A percentile compares a stretch with the other conserved stretches of the same genome.
phyloP scores from a whole-genome alignment of 2,797 vertebrate species.

The Sebastes cheni region DNA sequence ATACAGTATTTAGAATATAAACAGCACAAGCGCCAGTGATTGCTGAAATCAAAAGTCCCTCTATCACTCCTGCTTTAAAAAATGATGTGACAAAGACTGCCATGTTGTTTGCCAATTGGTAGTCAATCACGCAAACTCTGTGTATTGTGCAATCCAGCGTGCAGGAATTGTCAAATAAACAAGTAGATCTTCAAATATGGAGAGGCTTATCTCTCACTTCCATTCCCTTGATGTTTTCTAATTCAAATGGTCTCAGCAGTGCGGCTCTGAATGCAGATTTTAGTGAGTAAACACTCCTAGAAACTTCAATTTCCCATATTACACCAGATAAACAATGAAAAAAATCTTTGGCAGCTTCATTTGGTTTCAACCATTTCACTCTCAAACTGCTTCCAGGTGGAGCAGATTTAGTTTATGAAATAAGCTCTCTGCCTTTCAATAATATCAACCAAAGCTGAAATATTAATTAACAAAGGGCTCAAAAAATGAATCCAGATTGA shows the following conservation, averaged over 20 bases:
- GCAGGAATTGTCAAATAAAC: conserved; percentile 69
- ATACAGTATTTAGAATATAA: not conserved
- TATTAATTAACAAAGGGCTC: not conserved
- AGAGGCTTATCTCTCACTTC: conserved; percentile 62
- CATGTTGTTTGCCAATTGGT: conserved; percentile 46
- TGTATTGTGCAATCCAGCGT: conserved; percentile 46
- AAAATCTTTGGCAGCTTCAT: conserved; percentile 15
- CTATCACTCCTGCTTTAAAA: conserved; percentile 5
- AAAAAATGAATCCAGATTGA: not conserved
- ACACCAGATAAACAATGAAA: conserved; percentile 27
- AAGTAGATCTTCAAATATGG: conserved; percentile 71
- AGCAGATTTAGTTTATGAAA: not conserved
- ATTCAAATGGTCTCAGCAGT: conserved; percentile 45
- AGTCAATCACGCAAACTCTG: conserved; percentile 54
- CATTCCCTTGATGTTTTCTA: conserved; percentile 62
- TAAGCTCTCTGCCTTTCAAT: not conserved
- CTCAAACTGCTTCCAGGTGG: not conserved
- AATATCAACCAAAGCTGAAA: not conserved
- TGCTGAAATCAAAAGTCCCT: conserved; percentile 12
- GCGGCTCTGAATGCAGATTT: conserved; percentile 52
- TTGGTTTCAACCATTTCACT: not conserved
- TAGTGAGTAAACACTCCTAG: conserved; percentile 40
- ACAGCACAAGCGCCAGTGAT: not conserved
- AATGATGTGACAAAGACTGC: conserved; percentile 18
- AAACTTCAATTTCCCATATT: conserved; percentile 51